These are phyloP conservation scores for Aproaerema taeniolella DNA, from an alignment of 2,888 invertebrate genomes.

Conservation along the genomic window DNA sequence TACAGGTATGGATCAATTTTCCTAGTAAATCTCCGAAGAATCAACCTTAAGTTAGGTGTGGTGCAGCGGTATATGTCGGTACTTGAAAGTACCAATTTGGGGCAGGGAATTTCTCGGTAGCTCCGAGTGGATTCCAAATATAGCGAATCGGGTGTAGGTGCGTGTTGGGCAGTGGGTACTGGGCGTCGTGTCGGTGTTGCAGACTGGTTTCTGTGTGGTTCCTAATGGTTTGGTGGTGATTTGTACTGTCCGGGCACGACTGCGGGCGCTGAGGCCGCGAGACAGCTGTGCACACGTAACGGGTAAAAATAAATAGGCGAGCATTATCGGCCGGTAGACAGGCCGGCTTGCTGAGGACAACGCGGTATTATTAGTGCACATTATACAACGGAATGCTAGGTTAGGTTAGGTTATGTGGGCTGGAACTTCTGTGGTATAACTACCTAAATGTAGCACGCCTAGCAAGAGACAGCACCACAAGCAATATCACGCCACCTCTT, in stretches of 20 bases:
- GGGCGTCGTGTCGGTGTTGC: slow-evolving; percentile 13
- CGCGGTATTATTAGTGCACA: slow-evolving; percentile 65
- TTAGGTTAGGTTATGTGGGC: slow-evolving; percentile 25
- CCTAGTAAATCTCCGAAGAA: background rate
- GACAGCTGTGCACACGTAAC: slow-evolving; percentile 73
- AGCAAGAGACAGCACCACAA: too few species aligned
- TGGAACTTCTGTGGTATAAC: slow-evolving; percentile 3
- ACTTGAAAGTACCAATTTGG: slow-evolving; percentile 29
- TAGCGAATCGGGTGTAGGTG: slow-evolving; percentile 44
- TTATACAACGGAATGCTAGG: slow-evolving; percentile 39
- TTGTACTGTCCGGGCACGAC: slow-evolving; percentile 49
- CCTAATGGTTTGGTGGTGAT: slow-evolving; percentile 33
- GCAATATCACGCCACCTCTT: too few species aligned
- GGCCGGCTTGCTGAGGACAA: slow-evolving; percentile 65
- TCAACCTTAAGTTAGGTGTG: background rate
- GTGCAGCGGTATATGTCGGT: background rate
- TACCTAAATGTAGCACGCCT: background rate
- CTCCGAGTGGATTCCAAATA: slow-evolving; percentile 58
- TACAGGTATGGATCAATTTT: slow-evolving; percentile 44
- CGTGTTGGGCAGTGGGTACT: background rate
- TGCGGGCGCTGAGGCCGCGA: slow-evolving; percentile 58
- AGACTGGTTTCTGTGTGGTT: slow-evolving; percentile 15
- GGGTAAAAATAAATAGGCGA: slow-evolving; percentile 75
- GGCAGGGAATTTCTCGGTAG: slow-evolving; percentile 44
- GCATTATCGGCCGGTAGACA: slow-evolving; percentile 69